phyloP scores from a whole-genome alignment of 2,113 vertebrate species.

The zebrafish (Danio rerio) region GRCz12tu NC_133194.1:45754501-45755000 shows the following conservation, averaged over 20 bases:
- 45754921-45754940: constrained; percentile 56
- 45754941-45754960: constrained; percentile 52
- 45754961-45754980: background rate
- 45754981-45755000: constrained; percentile 38
- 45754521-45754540: no score
- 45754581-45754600: no score
- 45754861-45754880: background rate
- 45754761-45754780: background rate
- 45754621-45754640: no score
- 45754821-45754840: constrained; percentile 49
- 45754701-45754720: no score
- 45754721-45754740: background rate
- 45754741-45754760: background rate
- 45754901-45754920: constrained; percentile 29
- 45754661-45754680: no score
- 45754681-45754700: no score
- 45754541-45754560: no score
- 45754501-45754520: no score
- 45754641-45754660: no score
- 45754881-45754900: background rate
- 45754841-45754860: constrained; percentile 49
- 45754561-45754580: no score
- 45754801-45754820: constrained; percentile 39
- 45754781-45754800: background rate
- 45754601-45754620: no score